phyloP scores from a whole-genome alignment of 2,797 vertebrate species.

The Sorex maritimensis region DNA sequence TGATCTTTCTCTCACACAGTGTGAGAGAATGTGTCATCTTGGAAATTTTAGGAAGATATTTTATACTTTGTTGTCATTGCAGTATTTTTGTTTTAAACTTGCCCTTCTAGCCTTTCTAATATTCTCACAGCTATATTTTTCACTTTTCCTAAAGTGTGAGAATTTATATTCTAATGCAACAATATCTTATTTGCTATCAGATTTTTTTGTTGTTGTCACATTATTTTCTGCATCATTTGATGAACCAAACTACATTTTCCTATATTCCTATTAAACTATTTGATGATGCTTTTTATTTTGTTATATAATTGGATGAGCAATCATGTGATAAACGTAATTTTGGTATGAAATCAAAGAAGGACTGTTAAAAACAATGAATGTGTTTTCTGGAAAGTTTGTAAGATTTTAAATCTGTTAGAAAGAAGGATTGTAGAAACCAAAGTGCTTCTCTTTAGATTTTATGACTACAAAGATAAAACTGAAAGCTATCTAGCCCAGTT shows the following conservation, averaged over 20 bases:
- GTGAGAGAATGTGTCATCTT: conserved; percentile 9
- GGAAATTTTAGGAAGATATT: conserved; percentile 40
- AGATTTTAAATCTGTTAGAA: conserved; percentile 77
- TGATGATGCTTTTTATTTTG: conserved; percentile 91
- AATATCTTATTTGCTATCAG: conserved; percentile 77
- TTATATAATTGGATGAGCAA: conserved; percentile 90
- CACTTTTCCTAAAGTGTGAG: background rate
- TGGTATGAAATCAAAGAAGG: conserved; percentile 87
- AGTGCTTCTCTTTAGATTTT: conserved; percentile 71
- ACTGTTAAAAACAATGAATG: conserved; percentile 85
- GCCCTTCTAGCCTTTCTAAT: background rate
- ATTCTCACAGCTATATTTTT: background rate
- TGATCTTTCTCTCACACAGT: background rate
- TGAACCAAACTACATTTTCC: conserved; percentile 90
- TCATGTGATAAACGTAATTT: conserved; percentile 90
- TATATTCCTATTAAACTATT: conserved; percentile 90
- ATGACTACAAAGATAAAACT: conserved; percentile 19
- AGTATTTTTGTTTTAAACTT: conserved; percentile 20
- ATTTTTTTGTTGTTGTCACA: conserved; percentile 81
- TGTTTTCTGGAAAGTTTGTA: conserved; percentile 83
- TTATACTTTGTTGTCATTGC: background rate
- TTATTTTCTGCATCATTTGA: conserved; percentile 92
- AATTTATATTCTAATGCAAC: conserved; percentile 74
- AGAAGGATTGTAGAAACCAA: conserved; percentile 46
- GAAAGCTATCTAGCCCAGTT: conserved; percentile 34